Percentiles rank a stretch among this genome's conserved stretches.
Conservation (phyloP, 2,888 invertebrate genomes). For the Troides aeacus region DNA sequence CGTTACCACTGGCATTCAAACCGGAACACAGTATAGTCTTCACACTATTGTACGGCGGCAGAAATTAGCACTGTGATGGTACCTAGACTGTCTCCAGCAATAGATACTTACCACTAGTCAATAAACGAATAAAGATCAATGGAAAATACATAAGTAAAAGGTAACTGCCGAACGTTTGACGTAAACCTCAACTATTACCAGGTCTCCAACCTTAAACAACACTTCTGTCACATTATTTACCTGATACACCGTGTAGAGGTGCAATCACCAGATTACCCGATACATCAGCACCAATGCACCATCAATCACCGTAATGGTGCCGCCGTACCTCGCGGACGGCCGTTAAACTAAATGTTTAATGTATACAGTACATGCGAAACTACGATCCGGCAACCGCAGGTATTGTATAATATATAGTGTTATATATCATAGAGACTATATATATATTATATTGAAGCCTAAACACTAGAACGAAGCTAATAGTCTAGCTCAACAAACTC, state of each 20-base stretch:
- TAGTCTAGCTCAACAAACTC: no score
- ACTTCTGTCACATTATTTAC: conserved; percentile 32
- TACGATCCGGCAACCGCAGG: background rate
- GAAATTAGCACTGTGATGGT: no score
- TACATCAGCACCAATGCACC: conserved; percentile 58
- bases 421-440: no score
- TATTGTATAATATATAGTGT: background rate
- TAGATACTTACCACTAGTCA: no score
- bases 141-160: background rate
- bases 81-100: no score
- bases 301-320: conserved; percentile 66
- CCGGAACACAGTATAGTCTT: no score
- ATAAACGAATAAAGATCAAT: no score
- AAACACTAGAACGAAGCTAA: no score
- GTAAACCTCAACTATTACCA: background rate
- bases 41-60: no score
- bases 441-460: no score
- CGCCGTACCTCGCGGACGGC: conserved; percentile 53
- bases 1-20: no score
- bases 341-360: conserved; percentile 70
- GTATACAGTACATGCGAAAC: conserved; percentile 15
- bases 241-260: conserved; percentile 28
- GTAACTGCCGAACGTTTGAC: background rate
- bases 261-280: conserved; percentile 67
- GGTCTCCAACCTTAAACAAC: conserved; percentile 10